Percentiles rank a stretch among this genome's conserved stretches.
phyloP scores from a whole-genome alignment of 2,113 vertebrate genomes.

The Erinaceus europaeus region DNA sequence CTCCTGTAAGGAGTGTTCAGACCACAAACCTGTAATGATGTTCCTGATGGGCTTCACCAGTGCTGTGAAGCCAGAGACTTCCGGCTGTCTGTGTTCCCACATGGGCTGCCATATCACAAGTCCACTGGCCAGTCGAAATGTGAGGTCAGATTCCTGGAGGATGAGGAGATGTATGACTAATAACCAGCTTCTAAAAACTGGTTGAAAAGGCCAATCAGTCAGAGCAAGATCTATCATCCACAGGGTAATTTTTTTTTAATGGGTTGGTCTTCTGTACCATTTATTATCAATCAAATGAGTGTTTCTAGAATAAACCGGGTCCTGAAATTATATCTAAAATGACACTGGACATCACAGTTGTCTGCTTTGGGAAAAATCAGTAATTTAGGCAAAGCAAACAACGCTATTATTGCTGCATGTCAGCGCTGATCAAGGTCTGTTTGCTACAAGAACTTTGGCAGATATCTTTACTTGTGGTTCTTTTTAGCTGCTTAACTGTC shows the following conservation, averaged over 20 bases:
- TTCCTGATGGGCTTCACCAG: constrained; percentile 95
- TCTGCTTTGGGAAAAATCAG: constrained; percentile 27
- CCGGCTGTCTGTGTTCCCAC: constrained; percentile 98
- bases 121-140: constrained; percentile 95
- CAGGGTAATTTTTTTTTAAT: neutral
- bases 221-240: neutral
- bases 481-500: constrained; percentile 18
- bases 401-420: constrained; percentile 26
- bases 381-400: constrained; percentile 13
- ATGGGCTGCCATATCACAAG: constrained; percentile 98
- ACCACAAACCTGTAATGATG: constrained; percentile 92
- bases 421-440: neutral
- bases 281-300: neutral
- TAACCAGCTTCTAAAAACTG: neutral
- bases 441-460: constrained; percentile 14
- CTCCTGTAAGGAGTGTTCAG: neutral
- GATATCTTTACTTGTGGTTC: neutral
- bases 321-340: neutral
- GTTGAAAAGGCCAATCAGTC: neutral
- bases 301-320: neutral
- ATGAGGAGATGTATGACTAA: constrained; percentile 28
- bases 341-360: neutral
- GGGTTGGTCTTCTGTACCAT: neutral
- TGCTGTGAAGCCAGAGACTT: constrained; percentile 93
- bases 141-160: constrained; percentile 95